Conservation (phyloP, 2,888 invertebrate species). For the Oasisia sp. region DNA sequence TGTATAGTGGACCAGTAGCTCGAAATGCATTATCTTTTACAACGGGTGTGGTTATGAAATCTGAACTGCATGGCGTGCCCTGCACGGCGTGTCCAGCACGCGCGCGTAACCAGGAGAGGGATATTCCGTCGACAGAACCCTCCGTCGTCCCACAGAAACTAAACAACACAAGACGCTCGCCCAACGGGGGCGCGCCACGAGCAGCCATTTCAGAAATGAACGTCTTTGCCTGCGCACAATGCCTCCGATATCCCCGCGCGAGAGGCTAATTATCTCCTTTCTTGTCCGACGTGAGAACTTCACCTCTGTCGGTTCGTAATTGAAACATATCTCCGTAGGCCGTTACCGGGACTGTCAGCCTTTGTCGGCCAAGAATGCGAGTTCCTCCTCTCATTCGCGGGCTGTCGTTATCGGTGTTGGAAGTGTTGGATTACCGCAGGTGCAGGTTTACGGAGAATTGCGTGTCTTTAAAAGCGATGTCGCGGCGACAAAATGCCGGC, state of each 20-base stretch:
- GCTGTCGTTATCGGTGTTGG: not conserved
- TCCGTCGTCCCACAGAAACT: too few species aligned
- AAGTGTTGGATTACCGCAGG: not conserved
- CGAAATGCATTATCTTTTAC: too few species aligned
- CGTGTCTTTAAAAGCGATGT: not conserved
- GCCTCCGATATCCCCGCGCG: not conserved
- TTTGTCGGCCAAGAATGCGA: constrained; percentile 8
- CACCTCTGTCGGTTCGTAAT: not conserved
- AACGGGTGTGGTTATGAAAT: too few species aligned
- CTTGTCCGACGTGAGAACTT: not conserved
- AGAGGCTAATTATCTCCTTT: not conserved
- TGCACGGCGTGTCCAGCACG: too few species aligned
- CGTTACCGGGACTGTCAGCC: not conserved
- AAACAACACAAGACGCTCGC: not conserved
- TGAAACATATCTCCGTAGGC: not conserved
- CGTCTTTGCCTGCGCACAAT: not conserved
- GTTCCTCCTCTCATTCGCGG: not conserved
- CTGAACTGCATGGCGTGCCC: too few species aligned
- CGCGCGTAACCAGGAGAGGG: not conserved
- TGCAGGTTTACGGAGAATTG: not conserved
- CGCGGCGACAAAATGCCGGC: not conserved
- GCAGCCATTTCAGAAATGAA: constrained; percentile 6
- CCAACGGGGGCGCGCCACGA: not conserved
- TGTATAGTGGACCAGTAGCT: too few species aligned
- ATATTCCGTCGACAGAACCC: not conserved